phyloP scores from a whole-genome alignment of 2,113 vertebrate genomes.

The Brienomyrus brachyistius region DNA sequence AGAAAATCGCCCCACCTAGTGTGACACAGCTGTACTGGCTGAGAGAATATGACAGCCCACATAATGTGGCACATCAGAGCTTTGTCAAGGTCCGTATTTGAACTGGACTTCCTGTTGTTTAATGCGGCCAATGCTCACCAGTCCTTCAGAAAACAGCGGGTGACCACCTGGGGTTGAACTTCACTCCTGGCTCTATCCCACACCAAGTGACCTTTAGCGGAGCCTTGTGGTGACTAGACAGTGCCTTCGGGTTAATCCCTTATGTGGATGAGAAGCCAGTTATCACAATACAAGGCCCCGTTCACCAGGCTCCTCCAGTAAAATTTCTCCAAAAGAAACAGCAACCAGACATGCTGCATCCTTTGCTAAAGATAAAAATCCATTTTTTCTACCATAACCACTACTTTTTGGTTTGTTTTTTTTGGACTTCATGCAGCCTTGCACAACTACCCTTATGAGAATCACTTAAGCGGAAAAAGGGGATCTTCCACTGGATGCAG shows the following conservation, averaged over 20 bases:
- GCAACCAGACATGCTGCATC: neutral
- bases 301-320: too few relatives aligned
- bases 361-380: neutral
- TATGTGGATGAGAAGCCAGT: neutral
- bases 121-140: neutral
- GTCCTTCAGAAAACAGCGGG: neutral
- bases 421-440: slow-evolving; percentile 3
- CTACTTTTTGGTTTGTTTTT: neutral
- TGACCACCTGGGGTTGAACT: neutral
- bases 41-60: neutral
- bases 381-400: slow-evolving; percentile 2
- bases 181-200: neutral
- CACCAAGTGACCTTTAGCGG: neutral
- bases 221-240: neutral
- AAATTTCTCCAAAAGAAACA: neutral
- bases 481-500: slow-evolving; percentile 1
- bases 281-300: neutral
- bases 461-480: neutral
- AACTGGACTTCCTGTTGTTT: neutral
- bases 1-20: neutral
- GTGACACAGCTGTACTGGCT: neutral
- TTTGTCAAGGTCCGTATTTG: neutral
- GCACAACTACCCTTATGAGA: slow-evolving; percentile 15
- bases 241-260: neutral
- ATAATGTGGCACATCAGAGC: neutral